Conservation (phyloP, 2,797 vertebrate species). For the Cuculus canorus region DNA sequence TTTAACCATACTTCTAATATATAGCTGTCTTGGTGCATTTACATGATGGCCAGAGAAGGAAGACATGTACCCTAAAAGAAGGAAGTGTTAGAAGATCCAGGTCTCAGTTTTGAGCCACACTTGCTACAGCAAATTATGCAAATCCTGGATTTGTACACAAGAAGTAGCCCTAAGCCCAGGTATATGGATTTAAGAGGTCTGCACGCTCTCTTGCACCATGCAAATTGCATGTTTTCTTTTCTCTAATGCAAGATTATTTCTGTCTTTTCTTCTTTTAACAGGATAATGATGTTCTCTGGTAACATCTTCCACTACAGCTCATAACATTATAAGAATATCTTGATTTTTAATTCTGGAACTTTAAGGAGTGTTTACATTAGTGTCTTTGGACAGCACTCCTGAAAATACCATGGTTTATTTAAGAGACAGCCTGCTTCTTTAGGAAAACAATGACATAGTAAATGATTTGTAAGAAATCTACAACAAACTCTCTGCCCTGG, state of each 20-base stretch:
- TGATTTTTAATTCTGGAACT: slow-evolving; percentile 43
- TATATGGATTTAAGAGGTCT: neutral
- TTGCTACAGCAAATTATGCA: neutral
- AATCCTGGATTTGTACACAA: neutral
- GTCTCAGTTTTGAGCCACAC: neutral
- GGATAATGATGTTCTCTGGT: neutral
- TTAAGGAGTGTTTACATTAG: neutral
- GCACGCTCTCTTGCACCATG: neutral
- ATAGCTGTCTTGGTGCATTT: neutral
- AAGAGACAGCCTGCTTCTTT: neutral
- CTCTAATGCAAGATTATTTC: neutral
- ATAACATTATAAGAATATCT: neutral
- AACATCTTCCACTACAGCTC: neutral
- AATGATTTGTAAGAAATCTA: neutral
- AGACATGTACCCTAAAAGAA: neutral
- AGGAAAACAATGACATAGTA: slow-evolving; percentile 41
- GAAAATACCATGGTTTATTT: neutral
- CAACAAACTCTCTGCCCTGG: neutral
- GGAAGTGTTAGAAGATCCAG: neutral
- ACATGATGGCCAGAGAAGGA: neutral
- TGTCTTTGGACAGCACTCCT: slow-evolving; percentile 3
- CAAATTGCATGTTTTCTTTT: neutral
- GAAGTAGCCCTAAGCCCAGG: neutral
- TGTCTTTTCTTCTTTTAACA: neutral
- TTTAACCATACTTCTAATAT: neutral